Percentiles rank a stretch among this genome's conserved stretches.
phyloP scores from a whole-genome alignment of 2,797 vertebrate species.

The Phoebastria nigripes region DNA sequence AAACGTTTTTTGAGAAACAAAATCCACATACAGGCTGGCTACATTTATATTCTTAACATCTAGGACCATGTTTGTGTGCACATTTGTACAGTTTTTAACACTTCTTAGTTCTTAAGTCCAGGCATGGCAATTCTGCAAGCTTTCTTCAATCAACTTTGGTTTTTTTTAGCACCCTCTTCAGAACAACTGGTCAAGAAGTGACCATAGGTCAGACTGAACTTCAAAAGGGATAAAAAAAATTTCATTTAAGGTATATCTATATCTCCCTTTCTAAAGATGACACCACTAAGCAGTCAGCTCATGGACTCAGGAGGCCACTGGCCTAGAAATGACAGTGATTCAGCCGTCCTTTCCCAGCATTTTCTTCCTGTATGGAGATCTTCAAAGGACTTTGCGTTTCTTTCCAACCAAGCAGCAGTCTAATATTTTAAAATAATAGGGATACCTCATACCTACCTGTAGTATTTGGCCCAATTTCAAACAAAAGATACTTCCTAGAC shows the following conservation, averaged over 20 bases:
- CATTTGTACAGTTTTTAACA: neutral
- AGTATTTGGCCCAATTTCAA: neutral
- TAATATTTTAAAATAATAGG: neutral
- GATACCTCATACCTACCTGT: neutral
- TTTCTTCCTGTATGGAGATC: neutral
- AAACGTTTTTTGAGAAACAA: neutral
- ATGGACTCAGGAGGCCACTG: neutral
- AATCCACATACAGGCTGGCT: neutral
- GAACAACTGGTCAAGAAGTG: neutral
- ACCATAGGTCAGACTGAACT: neutral
- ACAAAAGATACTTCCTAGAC: neutral
- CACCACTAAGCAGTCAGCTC: neutral
- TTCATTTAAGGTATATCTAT: neutral
- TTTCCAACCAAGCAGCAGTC: neutral
- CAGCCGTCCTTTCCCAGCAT: neutral
- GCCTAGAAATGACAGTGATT: neutral
- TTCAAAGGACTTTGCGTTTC: neutral
- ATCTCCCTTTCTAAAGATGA: neutral
- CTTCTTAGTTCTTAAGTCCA: neutral
- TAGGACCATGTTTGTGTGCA: neutral
- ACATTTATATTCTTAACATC: neutral
- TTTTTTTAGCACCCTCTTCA: neutral
- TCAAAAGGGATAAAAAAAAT: neutral
- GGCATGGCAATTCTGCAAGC: neutral
- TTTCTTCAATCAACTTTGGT: neutral